These are phyloP conservation scores for Corythaeola cristata DNA, from an alignment of 2,113 vertebrate species.

Conservation along the genomic window DNA sequence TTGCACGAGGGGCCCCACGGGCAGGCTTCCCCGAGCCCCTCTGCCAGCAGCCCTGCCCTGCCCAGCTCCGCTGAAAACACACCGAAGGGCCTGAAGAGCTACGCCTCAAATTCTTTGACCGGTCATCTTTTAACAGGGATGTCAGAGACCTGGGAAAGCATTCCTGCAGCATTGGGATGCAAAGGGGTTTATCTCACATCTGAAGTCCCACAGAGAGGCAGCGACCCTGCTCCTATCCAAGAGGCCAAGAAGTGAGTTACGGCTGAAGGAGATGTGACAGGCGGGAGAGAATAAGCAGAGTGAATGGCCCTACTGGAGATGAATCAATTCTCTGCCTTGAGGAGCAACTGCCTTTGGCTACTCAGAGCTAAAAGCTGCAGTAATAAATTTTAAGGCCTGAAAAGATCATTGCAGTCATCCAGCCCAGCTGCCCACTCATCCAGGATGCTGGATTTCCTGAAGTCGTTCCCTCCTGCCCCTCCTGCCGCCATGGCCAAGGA, in stretches of 20 bases:
- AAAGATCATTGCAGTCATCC: constrained; percentile 43
- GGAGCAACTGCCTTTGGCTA: constrained; percentile 41
- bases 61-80: background rate
- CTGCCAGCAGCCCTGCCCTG: background rate
- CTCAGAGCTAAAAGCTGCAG: background rate
- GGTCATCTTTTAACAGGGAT: constrained; percentile 46
- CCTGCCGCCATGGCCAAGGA: background rate
- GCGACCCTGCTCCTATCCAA: constrained; percentile 14
- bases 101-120: constrained; percentile 1
- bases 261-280: constrained; percentile 59
- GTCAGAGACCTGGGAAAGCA: constrained; percentile 35
- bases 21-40: background rate
- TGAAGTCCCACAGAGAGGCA: constrained; percentile 47
- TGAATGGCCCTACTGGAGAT: background rate
- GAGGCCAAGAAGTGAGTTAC: constrained; percentile 8
- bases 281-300: constrained; percentile 1
- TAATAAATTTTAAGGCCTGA: constrained; percentile 58
- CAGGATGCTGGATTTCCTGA: constrained; percentile 15
- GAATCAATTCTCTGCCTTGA: background rate
- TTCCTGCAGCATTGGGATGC: constrained; percentile 47
- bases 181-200: constrained; percentile 55
- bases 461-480: background rate
- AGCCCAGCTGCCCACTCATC: background rate
- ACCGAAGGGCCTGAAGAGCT: constrained; percentile 8
- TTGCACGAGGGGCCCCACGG: accelerated